phyloP scores from a whole-genome alignment of 2,888 invertebrate species.

The Polydesmus complanatus region DNA sequence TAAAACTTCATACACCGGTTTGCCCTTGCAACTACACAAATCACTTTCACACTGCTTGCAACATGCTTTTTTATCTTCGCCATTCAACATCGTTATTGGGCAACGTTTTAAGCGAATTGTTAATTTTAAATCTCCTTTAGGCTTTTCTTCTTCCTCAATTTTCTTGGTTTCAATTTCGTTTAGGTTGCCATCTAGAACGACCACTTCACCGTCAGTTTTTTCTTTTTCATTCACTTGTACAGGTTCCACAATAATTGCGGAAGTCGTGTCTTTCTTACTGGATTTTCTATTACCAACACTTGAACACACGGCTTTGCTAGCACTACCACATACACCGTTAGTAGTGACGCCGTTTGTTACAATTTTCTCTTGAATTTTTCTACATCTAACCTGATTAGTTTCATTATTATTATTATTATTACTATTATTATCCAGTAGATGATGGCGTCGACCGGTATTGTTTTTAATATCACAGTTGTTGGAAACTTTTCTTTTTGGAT shows the following conservation, averaged over 20 bases:
- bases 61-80: conserved; percentile 67
- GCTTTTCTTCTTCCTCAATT: neutral
- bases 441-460: neutral
- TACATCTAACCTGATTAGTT: no score
- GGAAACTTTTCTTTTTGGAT: neutral
- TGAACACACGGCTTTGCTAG: no score
- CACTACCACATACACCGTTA: no score
- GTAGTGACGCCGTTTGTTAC: neutral
- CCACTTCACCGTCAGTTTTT: neutral
- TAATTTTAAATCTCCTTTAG: conserved; percentile 44
- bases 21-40: conserved; percentile 28
- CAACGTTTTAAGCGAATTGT: conserved; percentile 76
- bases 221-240: neutral
- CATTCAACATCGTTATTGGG: conserved; percentile 40
- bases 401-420: neutral
- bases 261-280: no score
- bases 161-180: neutral
- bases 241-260: no score
- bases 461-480: neutral
- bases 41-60: conserved; percentile 57
- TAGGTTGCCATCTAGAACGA: neutral
- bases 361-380: neutral
- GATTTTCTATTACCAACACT: no score
- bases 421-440: neutral
- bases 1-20: conserved; percentile 53